Percentiles rank a stretch among this genome's conserved stretches.
phyloP scores from a whole-genome alignment of 1,140 invertebrate genomes.

The Papilio glaucus region DNA sequence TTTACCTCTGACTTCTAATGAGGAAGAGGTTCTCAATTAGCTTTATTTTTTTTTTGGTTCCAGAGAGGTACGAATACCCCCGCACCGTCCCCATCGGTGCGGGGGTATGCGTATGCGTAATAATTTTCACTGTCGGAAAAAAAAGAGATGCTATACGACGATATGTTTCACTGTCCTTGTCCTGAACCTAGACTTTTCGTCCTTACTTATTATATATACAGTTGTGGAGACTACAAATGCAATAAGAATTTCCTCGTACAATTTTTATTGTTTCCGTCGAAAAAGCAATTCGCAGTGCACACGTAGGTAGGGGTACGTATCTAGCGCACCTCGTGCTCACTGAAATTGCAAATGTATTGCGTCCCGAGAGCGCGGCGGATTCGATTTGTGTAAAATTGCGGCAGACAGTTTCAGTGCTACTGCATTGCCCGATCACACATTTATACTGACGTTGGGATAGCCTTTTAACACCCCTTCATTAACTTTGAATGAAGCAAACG shows the following conservation, averaged over 20 bases:
- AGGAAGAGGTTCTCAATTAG: too few species aligned
- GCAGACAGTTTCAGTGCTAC: constrained; percentile 15
- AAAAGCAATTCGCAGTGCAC: constrained; percentile 8
- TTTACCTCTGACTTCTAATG: too few species aligned
- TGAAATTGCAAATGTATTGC: constrained; percentile 14
- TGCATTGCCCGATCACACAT: background rate
- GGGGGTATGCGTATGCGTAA: too few species aligned
- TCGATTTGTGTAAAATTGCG: constrained; percentile 21
- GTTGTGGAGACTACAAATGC: background rate
- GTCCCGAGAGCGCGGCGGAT: background rate
- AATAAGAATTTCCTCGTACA: constrained; percentile 3
- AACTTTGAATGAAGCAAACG: too few species aligned
- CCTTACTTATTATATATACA: background rate
- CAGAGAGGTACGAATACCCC: too few species aligned
- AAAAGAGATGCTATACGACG: too few species aligned
- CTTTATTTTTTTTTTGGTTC: too few species aligned
- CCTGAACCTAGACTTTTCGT: too few species aligned
- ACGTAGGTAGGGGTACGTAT: too few species aligned
- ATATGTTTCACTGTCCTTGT: too few species aligned
- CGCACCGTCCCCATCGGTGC: too few species aligned
- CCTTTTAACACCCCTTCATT: background rate
- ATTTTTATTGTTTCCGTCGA: constrained; percentile 18
- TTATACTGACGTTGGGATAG: background rate
- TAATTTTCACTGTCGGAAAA: too few species aligned
- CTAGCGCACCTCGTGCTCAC: background rate